These are phyloP conservation scores for Leptobrachium ailaonicum DNA, from an alignment of 2,113 vertebrate species.

Conservation along the genomic window DNA sequence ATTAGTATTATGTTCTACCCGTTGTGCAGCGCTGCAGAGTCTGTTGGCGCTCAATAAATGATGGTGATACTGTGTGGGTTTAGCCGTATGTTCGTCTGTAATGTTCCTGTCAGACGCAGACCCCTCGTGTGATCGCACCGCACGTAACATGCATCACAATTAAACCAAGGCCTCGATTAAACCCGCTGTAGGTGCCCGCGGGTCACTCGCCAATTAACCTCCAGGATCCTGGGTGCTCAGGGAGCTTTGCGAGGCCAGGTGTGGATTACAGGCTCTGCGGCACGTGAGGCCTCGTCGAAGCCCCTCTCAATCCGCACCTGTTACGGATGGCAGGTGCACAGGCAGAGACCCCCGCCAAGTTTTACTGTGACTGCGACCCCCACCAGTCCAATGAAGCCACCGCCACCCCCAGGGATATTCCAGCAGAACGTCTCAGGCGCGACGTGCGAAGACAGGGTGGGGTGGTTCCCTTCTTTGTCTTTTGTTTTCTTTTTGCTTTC, in stretches of 20 bases:
- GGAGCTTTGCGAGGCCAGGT: neutral
- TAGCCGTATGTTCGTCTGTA: too few relatives aligned
- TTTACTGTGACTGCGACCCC: neutral
- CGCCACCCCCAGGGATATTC: neutral
- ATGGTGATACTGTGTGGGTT: too few relatives aligned
- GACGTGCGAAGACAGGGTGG: neutral
- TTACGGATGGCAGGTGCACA: slow-evolving; percentile 12
- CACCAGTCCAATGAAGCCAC: slow-evolving; percentile 7
- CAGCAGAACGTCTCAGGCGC: neutral
- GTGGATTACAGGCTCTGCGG: neutral
- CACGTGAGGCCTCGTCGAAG: neutral
- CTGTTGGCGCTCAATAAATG: too few relatives aligned
- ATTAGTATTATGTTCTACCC: too few relatives aligned
- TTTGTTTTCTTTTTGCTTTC: too few relatives aligned
- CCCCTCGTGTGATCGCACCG: too few relatives aligned
- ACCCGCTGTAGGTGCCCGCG: neutral
- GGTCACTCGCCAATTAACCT: slow-evolving; percentile 4
- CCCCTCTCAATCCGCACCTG: neutral
- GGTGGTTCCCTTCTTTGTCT: too few relatives aligned
- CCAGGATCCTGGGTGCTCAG: neutral
- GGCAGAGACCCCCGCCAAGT: neutral
- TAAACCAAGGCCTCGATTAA: neutral
- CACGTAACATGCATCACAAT: neutral
- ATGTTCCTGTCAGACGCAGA: too few relatives aligned
- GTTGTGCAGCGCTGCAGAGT: too few relatives aligned